phyloP scores from a whole-genome alignment of 2,113 vertebrate species.

The Melozone crissalis region DNA sequence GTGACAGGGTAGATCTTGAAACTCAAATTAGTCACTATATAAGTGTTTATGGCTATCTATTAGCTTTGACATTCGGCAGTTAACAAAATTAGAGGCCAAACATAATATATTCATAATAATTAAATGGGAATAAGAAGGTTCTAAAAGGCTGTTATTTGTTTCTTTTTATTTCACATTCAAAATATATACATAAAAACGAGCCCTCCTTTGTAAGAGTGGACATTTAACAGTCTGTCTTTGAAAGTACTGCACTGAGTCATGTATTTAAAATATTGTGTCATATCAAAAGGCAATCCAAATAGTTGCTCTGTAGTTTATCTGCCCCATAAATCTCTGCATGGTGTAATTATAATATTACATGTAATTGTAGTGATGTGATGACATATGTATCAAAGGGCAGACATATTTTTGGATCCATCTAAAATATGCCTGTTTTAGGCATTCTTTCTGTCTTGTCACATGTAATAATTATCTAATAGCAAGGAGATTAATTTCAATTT shows the following conservation, averaged over 20 bases:
- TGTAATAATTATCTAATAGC: background rate
- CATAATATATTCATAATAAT: background rate
- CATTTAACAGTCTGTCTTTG: background rate
- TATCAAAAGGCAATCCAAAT: background rate
- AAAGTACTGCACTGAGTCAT: background rate
- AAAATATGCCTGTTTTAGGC: background rate
- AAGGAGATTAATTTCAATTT: background rate
- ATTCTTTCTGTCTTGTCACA: background rate
- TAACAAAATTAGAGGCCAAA: background rate
- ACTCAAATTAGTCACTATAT: background rate
- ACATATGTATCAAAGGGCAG: background rate
- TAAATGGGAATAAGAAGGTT: background rate
- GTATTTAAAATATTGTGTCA: background rate
- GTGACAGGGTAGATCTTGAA: background rate
- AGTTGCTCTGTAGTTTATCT: background rate
- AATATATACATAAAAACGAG: background rate
- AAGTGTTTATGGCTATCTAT: background rate
- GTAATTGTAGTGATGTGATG: background rate
- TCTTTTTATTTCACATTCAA: background rate
- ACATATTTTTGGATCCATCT: background rate
- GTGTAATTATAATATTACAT: constrained; percentile 1
- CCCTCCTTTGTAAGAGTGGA: background rate
- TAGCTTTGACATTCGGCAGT: background rate
- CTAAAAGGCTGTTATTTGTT: background rate
- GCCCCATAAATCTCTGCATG: background rate